Base-by-base conservation (phyloP, 64 coral and sea anemone genomes). In the Trachythela sp. region DNA sequence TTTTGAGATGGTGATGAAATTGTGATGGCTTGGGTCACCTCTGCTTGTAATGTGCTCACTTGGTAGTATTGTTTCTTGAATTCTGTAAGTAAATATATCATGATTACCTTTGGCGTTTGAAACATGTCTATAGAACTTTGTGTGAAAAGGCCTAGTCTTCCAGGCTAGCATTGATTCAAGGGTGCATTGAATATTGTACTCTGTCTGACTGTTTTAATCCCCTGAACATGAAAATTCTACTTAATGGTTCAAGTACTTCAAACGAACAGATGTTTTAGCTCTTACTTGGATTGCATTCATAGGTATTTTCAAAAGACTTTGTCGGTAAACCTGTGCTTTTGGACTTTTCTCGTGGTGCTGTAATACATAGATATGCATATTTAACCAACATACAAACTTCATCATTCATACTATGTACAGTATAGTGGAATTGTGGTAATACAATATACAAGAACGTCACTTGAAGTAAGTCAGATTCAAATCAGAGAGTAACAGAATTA, bases 1-100 rank as follows among this genome's bases (percentile, higher is more conserved):
- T 77, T 99, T 11, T 48, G 70, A 58, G 86, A 88, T n/a, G 88
- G 86, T n/a, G 88, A 70, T 50, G 85, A 72, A 48, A 99, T 89
- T 2, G 93, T 95, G 20, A 94, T 67, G 14, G 43, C 42, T 60
- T 93, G 39, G 60, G 60, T 71, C 10, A 70, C 91, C 20, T 48
- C 43, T 54, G 92, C 92, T 13, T 86, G 26, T 13, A 93, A 35
- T 2, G 89, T 76, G 36, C 88, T 94, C 48, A 86, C 89, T 14
- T 26, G 70, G 2, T 91, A 91, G 38, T 93, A 37, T 17, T 86
- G 83, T 3, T 54, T 91, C 92, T 5, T 45, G 18, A 89, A 26
- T 3, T 89, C 52, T 70, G 36, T 7, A 76, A 77, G 68, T 2
- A 84, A 88, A 80, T 34, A 2, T 11, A 35, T 31, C 1, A 36